Evolutionary conservation across 2,797 vertebrate genomes (phyloP), one percentile per base, ranked within the genome.

Genomic region (Pseudochromis fuscus): DNA sequence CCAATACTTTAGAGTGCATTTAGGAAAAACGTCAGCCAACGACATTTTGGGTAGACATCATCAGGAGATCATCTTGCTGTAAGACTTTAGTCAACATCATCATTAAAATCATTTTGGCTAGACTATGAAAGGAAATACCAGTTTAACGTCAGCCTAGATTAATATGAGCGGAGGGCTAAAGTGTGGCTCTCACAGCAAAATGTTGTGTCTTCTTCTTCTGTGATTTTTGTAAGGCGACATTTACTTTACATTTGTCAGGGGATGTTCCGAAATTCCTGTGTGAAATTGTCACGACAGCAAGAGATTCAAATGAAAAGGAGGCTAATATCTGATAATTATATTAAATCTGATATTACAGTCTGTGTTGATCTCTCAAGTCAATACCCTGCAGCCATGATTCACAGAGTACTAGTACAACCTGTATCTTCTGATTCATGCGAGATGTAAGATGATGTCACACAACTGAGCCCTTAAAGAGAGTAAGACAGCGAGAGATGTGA

Each of bases 1-100:
- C 58, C 75, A 90, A 90, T 92, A 87, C 84, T 86, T 84, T 88
- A 84, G 86, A 92, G 88, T 89, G 88, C 84, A 78, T 87, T 87
- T 86, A 79, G 1, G 1, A 79, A 79, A 84, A 61, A 82, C 81
- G n/a, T 74, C 60, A 42, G 46, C 24, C 31, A 28, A 58, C 30
- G 57, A 57, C 40, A 33, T 70, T 88, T 80, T 74, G 38, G 48
- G 37, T 35, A 12, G 51, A 82, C 70, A 69, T 83, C 63, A 75
- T 65, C 52, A 51, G 28, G 63, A 64, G 56, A 83, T 68, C 72
- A 78, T 79, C 67, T 75, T 70, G 23, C 38, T 60, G 67, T 2
- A 78, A 70, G 63, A 81, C 55, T 82, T 72, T 63, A 27, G 64
- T 60, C 55, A 72, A 62, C 35, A 40, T 61, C 56, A 56, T 68